Evolutionary conservation across 1,140 invertebrate species (phyloP).

Genomic region (Solenopsis fugax): DNA sequence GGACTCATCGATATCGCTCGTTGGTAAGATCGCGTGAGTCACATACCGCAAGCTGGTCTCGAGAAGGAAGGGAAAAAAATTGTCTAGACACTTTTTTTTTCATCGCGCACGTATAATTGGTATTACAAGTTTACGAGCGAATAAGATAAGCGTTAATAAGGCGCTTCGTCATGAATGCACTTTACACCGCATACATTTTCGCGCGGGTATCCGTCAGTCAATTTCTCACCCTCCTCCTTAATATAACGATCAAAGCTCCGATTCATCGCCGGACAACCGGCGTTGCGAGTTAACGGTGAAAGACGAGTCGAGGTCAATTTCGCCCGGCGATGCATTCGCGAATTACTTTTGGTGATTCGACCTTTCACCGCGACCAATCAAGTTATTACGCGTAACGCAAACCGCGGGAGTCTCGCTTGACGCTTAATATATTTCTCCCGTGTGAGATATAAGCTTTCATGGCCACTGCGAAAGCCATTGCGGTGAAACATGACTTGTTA

Average conservation of each 20-base stretch:
- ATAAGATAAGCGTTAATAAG: conserved; percentile 11
- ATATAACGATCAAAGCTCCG: conserved; percentile 61
- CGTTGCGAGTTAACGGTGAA: conserved; percentile 62
- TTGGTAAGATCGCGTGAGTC: background rate
- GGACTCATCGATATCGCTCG: conserved; percentile 39
- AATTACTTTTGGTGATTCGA: conserved; percentile 66
- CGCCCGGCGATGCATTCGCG: conserved; percentile 53
- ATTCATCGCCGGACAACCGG: conserved; percentile 53
- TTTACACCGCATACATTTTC: background rate
- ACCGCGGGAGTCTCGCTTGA: conserved; percentile 59
- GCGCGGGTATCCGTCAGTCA: background rate
- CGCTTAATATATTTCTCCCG: conserved; percentile 62
- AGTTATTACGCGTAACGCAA: conserved; percentile 65
- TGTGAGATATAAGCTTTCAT: conserved; percentile 57
- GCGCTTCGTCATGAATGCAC: background rate
- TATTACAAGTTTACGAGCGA: background rate
- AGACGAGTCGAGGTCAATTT: conserved; percentile 63
- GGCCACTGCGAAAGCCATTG: conserved; percentile 50
- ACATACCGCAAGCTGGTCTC: background rate
- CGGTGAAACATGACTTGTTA: conserved; percentile 59
- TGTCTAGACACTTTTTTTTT: conserved; percentile 12
- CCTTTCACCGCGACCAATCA: conserved; percentile 64
- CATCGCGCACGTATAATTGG: conserved; percentile 3
- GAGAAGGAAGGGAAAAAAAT: background rate
- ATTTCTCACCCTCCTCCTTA: conserved; percentile 42